phyloP scores from a whole-genome alignment of 2,113 vertebrate genomes.

The Poecile atricapillus region DNA sequence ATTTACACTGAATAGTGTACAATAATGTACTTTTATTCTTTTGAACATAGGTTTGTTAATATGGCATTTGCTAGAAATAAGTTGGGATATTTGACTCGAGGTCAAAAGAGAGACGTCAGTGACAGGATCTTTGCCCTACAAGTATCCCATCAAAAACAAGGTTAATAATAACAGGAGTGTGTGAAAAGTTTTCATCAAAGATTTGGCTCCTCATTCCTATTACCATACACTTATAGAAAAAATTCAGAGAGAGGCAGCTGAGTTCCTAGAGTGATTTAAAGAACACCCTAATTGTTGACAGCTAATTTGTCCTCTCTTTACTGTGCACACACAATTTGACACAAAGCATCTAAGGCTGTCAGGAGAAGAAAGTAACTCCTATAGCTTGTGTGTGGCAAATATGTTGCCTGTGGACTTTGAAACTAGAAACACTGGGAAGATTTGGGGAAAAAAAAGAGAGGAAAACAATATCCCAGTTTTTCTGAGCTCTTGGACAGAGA shows the following conservation, averaged over 20 bases:
- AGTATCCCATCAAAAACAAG: neutral
- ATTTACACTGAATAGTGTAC: neutral
- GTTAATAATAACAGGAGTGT: rapidly evolving
- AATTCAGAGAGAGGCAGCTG: neutral
- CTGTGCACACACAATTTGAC: neutral
- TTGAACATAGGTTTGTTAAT: neutral
- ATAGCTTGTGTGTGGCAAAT: neutral
- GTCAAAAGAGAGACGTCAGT: neutral
- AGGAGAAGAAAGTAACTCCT: neutral
- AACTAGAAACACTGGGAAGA: neutral
- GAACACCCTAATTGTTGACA: neutral
- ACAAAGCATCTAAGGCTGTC: neutral
- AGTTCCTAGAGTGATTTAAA: neutral
- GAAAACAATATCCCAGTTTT: neutral
- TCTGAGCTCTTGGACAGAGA: neutral
- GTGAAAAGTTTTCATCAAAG: neutral
- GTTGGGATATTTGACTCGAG: neutral
- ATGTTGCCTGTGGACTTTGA: neutral
- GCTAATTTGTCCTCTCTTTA: neutral
- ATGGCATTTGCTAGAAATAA: neutral
- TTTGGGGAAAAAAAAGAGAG: neutral
- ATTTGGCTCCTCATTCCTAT: neutral
- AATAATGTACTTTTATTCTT: neutral
- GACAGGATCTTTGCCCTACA: neutral
- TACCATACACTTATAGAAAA: neutral